Conservation (phyloP, 2,113 vertebrate genomes). For the Scopus umbretta region DNA sequence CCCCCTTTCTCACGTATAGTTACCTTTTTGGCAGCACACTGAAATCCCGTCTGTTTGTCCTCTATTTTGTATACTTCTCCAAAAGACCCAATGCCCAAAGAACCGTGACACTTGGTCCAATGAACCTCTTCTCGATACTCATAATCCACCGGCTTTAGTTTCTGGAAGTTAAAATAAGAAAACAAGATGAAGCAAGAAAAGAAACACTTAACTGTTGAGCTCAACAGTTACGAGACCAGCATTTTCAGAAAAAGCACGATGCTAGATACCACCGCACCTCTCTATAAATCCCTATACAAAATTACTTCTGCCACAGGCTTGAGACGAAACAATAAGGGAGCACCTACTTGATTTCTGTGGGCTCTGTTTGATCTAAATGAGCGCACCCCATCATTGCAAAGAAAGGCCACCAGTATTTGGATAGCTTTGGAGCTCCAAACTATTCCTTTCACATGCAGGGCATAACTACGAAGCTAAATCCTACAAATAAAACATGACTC, state of each 20-base stretch:
- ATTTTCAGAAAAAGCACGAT: background rate
- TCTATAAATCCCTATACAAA: background rate
- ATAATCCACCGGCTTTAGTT: constrained; percentile 85
- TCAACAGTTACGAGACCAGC: background rate
- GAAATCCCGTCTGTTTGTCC: constrained; percentile 87
- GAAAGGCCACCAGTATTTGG: background rate
- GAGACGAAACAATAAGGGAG: fast-evolving
- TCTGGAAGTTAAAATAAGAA: constrained; percentile 66
- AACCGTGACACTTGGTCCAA: constrained; percentile 74
- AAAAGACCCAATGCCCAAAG: constrained; percentile 87
- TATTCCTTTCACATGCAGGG: background rate
- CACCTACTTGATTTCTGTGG: background rate
- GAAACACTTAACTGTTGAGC: background rate
- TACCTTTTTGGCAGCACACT: constrained; percentile 95
- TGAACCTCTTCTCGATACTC: constrained; percentile 90
- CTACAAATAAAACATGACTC: background rate
- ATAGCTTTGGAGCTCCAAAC: background rate
- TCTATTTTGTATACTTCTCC: constrained; percentile 87
- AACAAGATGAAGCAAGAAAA: background rate
- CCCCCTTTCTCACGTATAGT: background rate
- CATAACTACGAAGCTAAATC: background rate
- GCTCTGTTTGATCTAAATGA: background rate
- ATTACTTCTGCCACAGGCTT: background rate
- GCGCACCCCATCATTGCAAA: background rate
- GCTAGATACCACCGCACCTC: background rate